Evolutionary conservation across 2,113 vertebrate species (phyloP), one percentile per base, ranked within the genome.

Genomic region (Camelus bactrianus): DNA sequence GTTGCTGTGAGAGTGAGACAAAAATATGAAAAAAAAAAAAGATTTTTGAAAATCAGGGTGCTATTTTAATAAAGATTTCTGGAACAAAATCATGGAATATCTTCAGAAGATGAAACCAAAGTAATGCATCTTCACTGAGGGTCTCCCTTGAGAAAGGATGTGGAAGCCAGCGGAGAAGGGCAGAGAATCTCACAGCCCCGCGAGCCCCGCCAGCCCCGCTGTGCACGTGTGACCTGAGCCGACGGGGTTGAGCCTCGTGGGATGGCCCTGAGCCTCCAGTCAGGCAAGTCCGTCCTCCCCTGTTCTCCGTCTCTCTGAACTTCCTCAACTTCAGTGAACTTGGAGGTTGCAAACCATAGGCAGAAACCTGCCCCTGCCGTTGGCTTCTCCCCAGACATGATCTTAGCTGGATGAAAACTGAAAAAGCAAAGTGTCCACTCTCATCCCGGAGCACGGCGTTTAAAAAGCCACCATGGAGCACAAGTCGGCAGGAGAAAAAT

Each of bases 301-400:
- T 48, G 22, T 4, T 35, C 65, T 85, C 60, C 54, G 73, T 86
- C 86, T 82, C 62, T 83, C 91, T 89, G 62, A 90, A 94, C 82
- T 75, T 94, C 58, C 75, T 92, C 93, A 91, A 90, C 87, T 89
- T 92, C 8, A 15, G 64, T 82, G 73, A 75, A 70, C 93, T 84
- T 48, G n/a, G 92, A 73, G 67, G 95, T 96, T 96, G 73, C 64
- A 80, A n/a, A 12, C 65, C 32, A 2, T 22, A 82, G 85, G 75
- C 69, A 80, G 56, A 96, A 95, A 94, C 50, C 73, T 93, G 81
- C 24, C 60, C 60, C 35, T 62, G 64, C 75, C 67, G 4, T 32
- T 97, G 97, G 95, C 96, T 77, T 90, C 38, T 89, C 58, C 84
- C 94, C 94, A 97, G 67, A 64, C 92, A 81, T 80, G 91, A 95